Percentiles rank a stretch among this genome's conserved stretches.
Evolutionary conservation across 1,140 invertebrate species (phyloP).

Genomic region (Ditylenchus dipsaci): DNA sequence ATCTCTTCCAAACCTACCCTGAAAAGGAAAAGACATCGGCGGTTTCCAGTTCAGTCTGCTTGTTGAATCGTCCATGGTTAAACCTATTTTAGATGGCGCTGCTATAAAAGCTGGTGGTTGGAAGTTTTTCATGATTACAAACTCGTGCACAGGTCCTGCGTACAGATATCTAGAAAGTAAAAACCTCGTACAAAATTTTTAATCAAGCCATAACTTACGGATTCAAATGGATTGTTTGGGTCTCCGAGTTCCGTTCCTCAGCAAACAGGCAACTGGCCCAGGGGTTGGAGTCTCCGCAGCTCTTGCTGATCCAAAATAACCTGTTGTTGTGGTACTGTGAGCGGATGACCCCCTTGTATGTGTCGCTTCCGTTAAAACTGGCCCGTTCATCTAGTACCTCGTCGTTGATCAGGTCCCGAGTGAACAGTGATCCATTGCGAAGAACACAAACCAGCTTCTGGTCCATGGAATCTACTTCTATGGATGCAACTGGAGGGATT

Average conservation of each 20-base stretch:
- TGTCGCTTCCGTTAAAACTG: slow-evolving; percentile 11
- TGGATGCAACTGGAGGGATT: slow-evolving; percentile 27
- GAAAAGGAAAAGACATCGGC: slow-evolving; percentile 37
- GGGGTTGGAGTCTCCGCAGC: slow-evolving; percentile 44
- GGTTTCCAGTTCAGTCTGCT: slow-evolving; percentile 45
- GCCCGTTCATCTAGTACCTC: slow-evolving; percentile 40
- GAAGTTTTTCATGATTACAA: slow-evolving; percentile 33
- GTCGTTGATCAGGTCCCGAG: slow-evolving; percentile 34
- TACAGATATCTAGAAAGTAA: slow-evolving; percentile 29
- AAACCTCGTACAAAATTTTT: background rate
- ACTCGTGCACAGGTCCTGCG: slow-evolving; percentile 33
- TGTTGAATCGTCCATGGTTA: slow-evolving; percentile 30
- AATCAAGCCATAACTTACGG: background rate
- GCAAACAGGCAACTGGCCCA: slow-evolving; percentile 31
- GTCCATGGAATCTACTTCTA: slow-evolving; percentile 32
- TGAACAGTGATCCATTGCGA: slow-evolving; percentile 33
- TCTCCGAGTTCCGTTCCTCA: background rate
- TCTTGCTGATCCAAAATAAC: slow-evolving; percentile 46
- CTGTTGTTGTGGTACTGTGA: slow-evolving; percentile 25
- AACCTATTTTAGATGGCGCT: slow-evolving; percentile 34
- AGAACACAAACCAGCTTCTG: slow-evolving; percentile 38
- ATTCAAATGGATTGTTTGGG: slow-evolving; percentile 8
- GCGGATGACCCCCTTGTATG: slow-evolving; percentile 34
- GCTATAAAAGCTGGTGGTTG: slow-evolving; percentile 22
- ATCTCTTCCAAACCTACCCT: slow-evolving; percentile 28